Percentiles rank a stretch among this genome's conserved stretches.
Evolutionary conservation across 1,140 invertebrate species (phyloP).

Genomic region (Meloidogyne exigua): DNA sequence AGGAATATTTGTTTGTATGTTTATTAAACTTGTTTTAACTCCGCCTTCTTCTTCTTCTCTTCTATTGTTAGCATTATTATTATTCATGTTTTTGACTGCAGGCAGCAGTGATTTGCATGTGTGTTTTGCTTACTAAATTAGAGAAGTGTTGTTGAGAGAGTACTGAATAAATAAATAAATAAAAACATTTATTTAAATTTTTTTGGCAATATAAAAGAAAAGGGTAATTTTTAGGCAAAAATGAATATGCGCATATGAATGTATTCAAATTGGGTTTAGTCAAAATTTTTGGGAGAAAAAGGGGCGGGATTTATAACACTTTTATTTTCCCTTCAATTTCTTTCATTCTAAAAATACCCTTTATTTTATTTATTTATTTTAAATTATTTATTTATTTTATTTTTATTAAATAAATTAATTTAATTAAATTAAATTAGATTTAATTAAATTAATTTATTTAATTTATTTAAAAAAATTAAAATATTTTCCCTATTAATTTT

Average conservation of each 20-base stretch:
- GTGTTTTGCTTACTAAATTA: slow-evolving; percentile 2
- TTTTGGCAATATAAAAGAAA: neutral
- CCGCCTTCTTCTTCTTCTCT: neutral
- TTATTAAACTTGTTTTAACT: neutral
- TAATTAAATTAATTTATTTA: too few species aligned
- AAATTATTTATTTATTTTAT: too few species aligned
- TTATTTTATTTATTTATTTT: neutral
- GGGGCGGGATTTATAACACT: neutral
- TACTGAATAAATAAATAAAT: slow-evolving; percentile 1
- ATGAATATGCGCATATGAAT: slow-evolving; percentile 5
- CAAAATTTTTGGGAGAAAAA: neutral
- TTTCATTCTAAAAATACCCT: neutral
- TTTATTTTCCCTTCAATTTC: neutral
- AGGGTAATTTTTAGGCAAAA: neutral
- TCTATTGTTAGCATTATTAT: neutral
- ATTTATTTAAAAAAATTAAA: too few species aligned
- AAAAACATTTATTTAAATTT: neutral
- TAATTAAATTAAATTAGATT: too few species aligned
- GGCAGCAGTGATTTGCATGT: slow-evolving; percentile 4
- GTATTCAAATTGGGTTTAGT: slow-evolving; percentile 3
- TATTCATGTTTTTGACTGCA: neutral
- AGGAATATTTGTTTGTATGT: neutral
- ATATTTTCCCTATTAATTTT: too few species aligned
- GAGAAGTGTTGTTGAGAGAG: neutral
- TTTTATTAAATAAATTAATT: too few species aligned